These are phyloP conservation scores for Stenchaetothrips biformis DNA, from an alignment of 2,888 invertebrate genomes.

Conservation along the genomic window DNA sequence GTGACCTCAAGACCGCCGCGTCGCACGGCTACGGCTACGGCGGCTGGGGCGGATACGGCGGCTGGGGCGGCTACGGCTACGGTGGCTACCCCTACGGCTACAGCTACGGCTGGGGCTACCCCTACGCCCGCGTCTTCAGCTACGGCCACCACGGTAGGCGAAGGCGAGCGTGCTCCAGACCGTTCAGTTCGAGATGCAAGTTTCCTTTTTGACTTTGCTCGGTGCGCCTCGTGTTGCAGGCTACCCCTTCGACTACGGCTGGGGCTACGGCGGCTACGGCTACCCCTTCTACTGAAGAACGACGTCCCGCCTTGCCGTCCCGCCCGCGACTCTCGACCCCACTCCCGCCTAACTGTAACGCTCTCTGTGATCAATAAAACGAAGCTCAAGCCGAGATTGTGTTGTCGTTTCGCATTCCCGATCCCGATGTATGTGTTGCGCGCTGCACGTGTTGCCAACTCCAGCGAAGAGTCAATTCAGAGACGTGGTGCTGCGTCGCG, in stretches of 20 bases:
- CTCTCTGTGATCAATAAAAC: neutral
- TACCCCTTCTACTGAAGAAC: constrained; percentile 6
- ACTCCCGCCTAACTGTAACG: neutral
- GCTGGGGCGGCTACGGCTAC: neutral
- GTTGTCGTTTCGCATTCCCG: too few relatives aligned
- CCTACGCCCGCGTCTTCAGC: neutral
- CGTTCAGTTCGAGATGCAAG: too few relatives aligned
- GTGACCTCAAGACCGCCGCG: constrained; percentile 12
- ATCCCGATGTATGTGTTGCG: neutral
- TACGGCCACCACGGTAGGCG: neutral
- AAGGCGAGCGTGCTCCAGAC: too few relatives aligned
- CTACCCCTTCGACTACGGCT: constrained; percentile 20
- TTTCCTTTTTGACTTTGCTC: too few relatives aligned
- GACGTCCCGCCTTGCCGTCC: neutral
- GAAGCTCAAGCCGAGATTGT: too few relatives aligned
- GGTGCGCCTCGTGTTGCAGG: neutral
- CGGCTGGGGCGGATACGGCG: neutral
- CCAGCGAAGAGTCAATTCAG: neutral
- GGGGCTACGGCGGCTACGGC: constrained; percentile 18
- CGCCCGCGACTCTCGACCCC: neutral
- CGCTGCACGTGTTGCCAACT: neutral
- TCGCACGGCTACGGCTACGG: constrained; percentile 16
- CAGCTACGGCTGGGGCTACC: constrained; percentile 12
- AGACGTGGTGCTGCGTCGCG: neutral
- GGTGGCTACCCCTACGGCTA: neutral